Evolutionary conservation across 2,797 vertebrate genomes (phyloP).

Genomic region (Toxotes lorentzi): DNA sequence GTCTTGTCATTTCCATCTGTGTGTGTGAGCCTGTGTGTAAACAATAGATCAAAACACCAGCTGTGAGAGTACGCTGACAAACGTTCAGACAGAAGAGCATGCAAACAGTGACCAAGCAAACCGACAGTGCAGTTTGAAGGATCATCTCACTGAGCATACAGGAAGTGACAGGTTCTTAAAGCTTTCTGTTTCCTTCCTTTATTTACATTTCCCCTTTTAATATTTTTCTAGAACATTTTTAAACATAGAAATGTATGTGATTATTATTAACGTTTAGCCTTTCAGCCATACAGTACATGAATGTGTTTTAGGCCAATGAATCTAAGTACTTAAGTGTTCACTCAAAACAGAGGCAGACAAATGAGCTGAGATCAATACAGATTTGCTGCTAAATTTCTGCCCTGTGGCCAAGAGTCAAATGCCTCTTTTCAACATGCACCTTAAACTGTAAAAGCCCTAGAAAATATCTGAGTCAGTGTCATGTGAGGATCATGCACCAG

Average conservation of each 20-base stretch:
- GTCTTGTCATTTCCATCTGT: conserved; percentile 61
- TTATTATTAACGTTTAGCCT: neutral
- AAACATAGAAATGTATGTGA: neutral
- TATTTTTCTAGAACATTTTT: neutral
- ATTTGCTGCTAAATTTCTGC: neutral
- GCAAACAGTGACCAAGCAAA: conserved; percentile 49
- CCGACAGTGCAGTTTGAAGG: neutral
- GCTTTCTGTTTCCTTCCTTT: neutral
- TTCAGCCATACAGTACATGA: neutral
- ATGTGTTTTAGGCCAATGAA: neutral
- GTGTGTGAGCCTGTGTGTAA: conserved; percentile 44
- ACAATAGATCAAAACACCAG: conserved; percentile 63
- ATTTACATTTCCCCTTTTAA: neutral
- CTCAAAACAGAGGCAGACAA: neutral
- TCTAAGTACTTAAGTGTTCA: too few relatives aligned
- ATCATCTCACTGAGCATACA: conserved; percentile 5
- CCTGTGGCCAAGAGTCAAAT: neutral
- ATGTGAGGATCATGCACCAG: neutral
- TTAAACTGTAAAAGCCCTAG: conserved; percentile 2
- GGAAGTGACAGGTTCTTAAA: conserved; percentile 6
- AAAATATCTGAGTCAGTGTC: neutral
- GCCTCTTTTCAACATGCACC: conserved; percentile 10
- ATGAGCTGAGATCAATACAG: conserved; percentile 1
- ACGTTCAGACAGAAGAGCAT: conserved; percentile 26
- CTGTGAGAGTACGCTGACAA: conserved; percentile 48